phyloP scores from a whole-genome alignment of 2,113 vertebrate species.

The Scopus umbretta region DNA sequence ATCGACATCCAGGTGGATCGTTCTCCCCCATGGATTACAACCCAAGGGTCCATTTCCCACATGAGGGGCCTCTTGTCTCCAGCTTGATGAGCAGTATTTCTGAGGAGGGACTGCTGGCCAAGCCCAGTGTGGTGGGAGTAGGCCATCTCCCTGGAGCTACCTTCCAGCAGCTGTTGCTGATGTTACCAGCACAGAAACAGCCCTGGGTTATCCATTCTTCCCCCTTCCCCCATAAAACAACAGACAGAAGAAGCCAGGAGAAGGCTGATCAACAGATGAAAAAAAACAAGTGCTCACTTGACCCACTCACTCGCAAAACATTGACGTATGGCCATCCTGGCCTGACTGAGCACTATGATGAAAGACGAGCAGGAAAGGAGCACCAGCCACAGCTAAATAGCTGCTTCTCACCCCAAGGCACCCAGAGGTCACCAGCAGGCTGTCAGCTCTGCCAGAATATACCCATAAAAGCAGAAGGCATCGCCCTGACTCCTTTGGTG shows the following conservation, averaged over 20 bases:
- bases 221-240: background rate
- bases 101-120: background rate
- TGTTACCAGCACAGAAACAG: background rate
- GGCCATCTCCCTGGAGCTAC: background rate
- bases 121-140: background rate
- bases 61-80: background rate
- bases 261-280: background rate
- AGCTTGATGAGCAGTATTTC: background rate
- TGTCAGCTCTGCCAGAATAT: background rate
- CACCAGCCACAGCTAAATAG: background rate
- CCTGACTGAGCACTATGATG: background rate
- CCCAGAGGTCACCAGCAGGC: background rate
- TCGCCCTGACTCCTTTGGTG: background rate
- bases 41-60: background rate
- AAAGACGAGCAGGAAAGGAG: background rate
- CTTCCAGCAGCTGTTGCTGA: background rate
- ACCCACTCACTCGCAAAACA: fast-evolving
- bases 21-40: background rate
- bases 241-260: background rate
- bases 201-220: background rate
- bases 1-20: background rate
- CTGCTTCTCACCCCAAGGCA: background rate
- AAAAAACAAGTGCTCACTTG: background rate
- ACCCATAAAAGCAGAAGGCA: background rate
- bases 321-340: background rate